A percentile compares a stretch with the other conserved stretches of the same genome.
These are phyloP conservation scores for Zenarchopterus dispar DNA, from an alignment of 2,797 vertebrate species.

Conservation along the genomic window DNA sequence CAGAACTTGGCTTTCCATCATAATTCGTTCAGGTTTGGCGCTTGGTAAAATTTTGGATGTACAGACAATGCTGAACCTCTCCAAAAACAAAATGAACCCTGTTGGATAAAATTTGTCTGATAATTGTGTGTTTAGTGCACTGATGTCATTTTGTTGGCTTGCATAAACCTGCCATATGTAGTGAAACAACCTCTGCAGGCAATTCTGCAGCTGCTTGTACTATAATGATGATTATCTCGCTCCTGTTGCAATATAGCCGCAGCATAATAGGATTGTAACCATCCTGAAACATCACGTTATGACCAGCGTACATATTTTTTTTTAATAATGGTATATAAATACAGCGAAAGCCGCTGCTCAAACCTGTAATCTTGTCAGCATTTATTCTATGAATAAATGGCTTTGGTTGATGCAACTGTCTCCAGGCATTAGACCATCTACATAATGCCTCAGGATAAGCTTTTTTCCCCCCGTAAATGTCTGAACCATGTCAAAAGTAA, in stretches of 20 bases:
- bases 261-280: not conserved
- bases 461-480: no score
- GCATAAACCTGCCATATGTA: conserved; percentile 4
- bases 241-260: conserved; percentile 4
- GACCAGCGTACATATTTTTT: not conserved
- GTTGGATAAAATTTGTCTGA: not conserved
- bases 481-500: no score
- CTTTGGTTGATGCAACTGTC: no score
- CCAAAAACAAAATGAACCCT: not conserved
- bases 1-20: no score
- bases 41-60: no score
- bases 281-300: not conserved
- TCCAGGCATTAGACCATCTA: no score
- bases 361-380: no score
- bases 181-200: not conserved
- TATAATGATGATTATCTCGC: conserved; percentile 8
- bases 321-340: not conserved
- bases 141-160: not conserved
- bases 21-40: no score
- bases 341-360: not conserved
- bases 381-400: no score
- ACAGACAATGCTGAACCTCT: no score
- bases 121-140: not conserved
- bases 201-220: conserved; percentile 12
- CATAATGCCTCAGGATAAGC: no score